Base-by-base conservation (phyloP, 2,888 invertebrate genomes). In the Chrysolina haemoptera region DNA sequence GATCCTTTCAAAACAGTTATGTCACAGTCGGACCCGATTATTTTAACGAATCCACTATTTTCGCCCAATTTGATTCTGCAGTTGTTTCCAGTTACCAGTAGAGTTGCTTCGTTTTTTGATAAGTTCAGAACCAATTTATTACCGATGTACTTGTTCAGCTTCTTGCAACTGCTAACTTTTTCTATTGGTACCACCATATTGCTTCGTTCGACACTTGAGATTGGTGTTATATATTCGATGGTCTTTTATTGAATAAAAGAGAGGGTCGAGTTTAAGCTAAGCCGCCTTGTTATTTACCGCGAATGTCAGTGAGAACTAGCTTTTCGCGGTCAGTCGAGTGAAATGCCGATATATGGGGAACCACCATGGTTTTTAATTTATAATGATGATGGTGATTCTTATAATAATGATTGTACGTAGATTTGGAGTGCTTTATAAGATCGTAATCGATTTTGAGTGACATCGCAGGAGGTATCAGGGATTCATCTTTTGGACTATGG, bases 11-110 rank as follows among this genome's bases (percentile, higher is more conserved):
- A 35, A 20, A 82, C 76, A 8, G 65, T 73, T 16, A 80, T 12
- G 27, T 76, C 71, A 68, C 78, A 77, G 69, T 72, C 69, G 53
- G 80, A 73, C 9, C 81, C 81, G n/a, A 80, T 62, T 6, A 81
- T 63, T 75, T 77, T 75, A 9, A 81, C 50, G 3, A 41, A 41
- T 0, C 76, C 76, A 22, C 18, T 53, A 46, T 81, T 81, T 73
- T 78, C 73, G 63, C 67, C 73, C 22, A 80, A 14, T 20, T 69
- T 68, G n/a, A 82, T 63, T 41, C 59, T 77, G 67, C 81, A 79
- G 66, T 79, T 77, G 70, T 82, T 81, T 0, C 82, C 82, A 1
- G 79, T 74, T 9, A 82, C 55, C n/a, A 73, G 22, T 20, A 78
- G 55, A 20, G 41, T 46, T 11, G 27, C 68, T n/a, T 67, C 73